Evolutionary conservation across 2,113 vertebrate genomes (phyloP).

Genomic region (Zapornia atra): DNA sequence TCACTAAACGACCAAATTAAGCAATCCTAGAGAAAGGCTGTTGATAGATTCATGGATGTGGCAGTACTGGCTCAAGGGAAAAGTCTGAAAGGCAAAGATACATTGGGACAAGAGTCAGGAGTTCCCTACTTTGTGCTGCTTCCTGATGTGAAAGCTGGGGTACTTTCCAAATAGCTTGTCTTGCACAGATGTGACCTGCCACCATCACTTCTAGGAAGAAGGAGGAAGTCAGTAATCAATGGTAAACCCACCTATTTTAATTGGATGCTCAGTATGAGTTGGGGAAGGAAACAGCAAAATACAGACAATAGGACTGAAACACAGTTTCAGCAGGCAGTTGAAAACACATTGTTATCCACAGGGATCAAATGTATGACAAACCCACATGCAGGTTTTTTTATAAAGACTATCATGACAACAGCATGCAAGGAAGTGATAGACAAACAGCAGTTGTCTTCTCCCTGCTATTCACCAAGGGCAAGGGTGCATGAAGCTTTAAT

Average conservation of each 20-base stretch:
- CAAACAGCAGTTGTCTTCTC: neutral
- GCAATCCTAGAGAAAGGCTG: neutral
- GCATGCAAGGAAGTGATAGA: neutral
- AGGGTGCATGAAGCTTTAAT: neutral
- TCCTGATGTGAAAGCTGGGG: neutral
- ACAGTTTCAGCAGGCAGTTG: neutral
- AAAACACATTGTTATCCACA: neutral
- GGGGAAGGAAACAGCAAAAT: neutral
- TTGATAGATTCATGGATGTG: neutral
- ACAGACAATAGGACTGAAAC: neutral
- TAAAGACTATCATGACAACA: neutral
- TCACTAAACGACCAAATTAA: neutral
- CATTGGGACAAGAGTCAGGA: neutral
- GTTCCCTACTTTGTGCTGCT: neutral
- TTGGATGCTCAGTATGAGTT: neutral
- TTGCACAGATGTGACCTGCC: neutral
- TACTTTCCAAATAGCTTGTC: neutral
- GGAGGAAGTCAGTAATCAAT: neutral
- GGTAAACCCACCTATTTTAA: neutral
- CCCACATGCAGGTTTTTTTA: neutral
- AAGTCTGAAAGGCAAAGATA: neutral
- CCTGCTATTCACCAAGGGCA: neutral
- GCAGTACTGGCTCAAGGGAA: no score
- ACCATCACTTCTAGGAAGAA: neutral
- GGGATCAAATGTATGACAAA: neutral